Conservation (phyloP, 2,797 vertebrate species). For the Karalla daura region DNA sequence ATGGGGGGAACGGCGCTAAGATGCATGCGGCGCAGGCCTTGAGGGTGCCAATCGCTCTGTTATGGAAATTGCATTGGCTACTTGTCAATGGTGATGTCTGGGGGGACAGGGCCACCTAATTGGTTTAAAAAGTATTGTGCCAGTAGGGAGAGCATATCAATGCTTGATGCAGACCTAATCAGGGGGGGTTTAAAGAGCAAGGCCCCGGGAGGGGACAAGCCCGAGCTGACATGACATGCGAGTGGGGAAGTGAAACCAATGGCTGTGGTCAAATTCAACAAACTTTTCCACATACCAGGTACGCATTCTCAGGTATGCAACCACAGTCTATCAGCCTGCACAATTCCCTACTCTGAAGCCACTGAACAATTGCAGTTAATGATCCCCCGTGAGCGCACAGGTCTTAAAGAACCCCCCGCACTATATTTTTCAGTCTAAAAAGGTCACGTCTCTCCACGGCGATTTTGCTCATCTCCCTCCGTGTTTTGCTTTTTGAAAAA, state of each 20-base stretch:
- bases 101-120: conserved; percentile 66
- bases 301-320: too few relatives aligned
- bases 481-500: conserved; percentile 45
- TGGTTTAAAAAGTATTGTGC: conserved; percentile 73
- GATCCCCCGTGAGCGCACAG: conserved; percentile 9
- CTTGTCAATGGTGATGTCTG: conserved; percentile 68
- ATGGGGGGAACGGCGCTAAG: conserved; percentile 33
- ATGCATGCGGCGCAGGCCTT: conserved; percentile 53
- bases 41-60: conserved; percentile 63
- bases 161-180: conserved; percentile 35
- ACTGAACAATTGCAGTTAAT: conserved; percentile 9
- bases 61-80: conserved; percentile 78
- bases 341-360: not conserved
- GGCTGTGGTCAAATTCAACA: not conserved
- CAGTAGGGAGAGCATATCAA: conserved; percentile 48
- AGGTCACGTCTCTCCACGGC: conserved; percentile 38
- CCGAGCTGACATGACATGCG: not conserved
- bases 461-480: conserved; percentile 9
- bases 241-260: not conserved
- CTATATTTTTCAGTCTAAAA: conserved; percentile 52
- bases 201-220: conserved; percentile 1
- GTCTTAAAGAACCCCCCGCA: conserved; percentile 27
- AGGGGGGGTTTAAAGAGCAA: conserved; percentile 42
- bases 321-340: not conserved
- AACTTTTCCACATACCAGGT: not conserved